Conservation (phyloP, 1,140 invertebrate species). For the Diachasmimorpha longicaudata region DNA sequence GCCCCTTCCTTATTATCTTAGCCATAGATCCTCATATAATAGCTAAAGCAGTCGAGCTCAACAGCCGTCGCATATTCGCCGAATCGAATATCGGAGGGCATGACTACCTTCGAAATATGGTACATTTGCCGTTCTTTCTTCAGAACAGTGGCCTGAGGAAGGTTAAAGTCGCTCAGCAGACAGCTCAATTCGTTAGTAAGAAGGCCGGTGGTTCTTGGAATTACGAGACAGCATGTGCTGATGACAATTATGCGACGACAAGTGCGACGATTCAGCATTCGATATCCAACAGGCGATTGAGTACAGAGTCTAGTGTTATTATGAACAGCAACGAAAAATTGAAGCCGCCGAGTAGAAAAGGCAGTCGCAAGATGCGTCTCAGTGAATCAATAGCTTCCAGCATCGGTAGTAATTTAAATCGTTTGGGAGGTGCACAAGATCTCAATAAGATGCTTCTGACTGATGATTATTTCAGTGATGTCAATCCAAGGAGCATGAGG, state of each 20-base stretch:
- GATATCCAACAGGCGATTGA: constrained; percentile 75
- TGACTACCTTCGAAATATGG: constrained; percentile 95
- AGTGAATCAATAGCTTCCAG: constrained; percentile 90
- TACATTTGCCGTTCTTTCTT: constrained; percentile 96
- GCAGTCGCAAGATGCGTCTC: constrained; percentile 74
- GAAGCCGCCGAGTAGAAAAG: constrained; percentile 63
- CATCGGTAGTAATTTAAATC: constrained; percentile 85
- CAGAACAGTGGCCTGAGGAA: constrained; percentile 94
- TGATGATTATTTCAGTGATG: constrained; percentile 96
- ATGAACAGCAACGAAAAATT: constrained; percentile 80
- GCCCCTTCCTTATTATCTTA: constrained; percentile 91
- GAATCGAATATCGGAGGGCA: constrained; percentile 92
- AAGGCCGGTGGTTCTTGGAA: constrained; percentile 43
- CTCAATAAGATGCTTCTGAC: constrained; percentile 87
- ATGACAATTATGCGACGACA: constrained; percentile 60
- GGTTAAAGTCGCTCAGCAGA: constrained; percentile 85
- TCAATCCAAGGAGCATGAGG: constrained; percentile 96
- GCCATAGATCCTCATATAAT: constrained; percentile 98
- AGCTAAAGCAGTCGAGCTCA: constrained; percentile 94
- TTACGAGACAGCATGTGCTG: constrained; percentile 42
- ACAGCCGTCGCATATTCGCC: constrained; percentile 82
- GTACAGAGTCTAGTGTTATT: constrained; percentile 78
- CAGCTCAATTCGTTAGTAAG: constrained; percentile 65
- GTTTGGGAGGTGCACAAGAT: constrained; percentile 74
- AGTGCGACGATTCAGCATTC: constrained; percentile 62